phyloP scores from a whole-genome alignment of 2,797 vertebrate genomes.

The Scyliorhinus canicula region DNA sequence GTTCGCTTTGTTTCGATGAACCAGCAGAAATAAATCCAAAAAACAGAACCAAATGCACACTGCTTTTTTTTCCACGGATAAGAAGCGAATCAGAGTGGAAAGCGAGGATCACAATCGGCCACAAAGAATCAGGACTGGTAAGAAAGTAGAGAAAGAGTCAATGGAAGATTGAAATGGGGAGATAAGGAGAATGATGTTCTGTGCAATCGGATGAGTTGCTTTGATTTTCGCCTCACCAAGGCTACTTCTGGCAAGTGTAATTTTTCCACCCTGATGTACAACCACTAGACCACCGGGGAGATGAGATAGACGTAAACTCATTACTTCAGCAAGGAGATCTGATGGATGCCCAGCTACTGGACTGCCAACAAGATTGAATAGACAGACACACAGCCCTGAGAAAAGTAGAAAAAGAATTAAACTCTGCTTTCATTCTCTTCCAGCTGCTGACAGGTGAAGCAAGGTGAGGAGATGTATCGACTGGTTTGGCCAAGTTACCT shows the following conservation, averaged over 20 bases:
- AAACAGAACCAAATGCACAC: neutral
- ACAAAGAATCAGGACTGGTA: neutral
- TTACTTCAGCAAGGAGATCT: slow-evolving; percentile 33
- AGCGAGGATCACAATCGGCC: neutral
- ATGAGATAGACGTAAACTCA: slow-evolving; percentile 22
- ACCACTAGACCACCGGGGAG: slow-evolving; percentile 29
- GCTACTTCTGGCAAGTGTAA: slow-evolving; percentile 23
- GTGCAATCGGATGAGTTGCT: neutral
- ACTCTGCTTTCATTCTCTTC: slow-evolving; percentile 9
- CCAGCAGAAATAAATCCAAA: neutral
- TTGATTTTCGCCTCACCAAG: slow-evolving; percentile 31
- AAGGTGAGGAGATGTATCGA: neutral
- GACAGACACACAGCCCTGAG: neutral
- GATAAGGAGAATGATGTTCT: slow-evolving; percentile 23
- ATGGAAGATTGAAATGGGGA: neutral
- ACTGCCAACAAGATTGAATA: slow-evolving; percentile 17
- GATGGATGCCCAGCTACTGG: slow-evolving; percentile 6
- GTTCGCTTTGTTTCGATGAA: neutral
- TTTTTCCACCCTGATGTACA: slow-evolving; percentile 31
- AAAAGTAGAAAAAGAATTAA: neutral
- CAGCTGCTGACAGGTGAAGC: slow-evolving; percentile 12
- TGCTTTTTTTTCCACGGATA: neutral
- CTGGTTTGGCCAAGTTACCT: slow-evolving; percentile 3
- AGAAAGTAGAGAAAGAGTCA: slow-evolving; percentile 8
- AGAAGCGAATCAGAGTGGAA: neutral